Evolutionary conservation across 1,140 invertebrate species (phyloP).

Genomic region (Heliconius himera): DNA sequence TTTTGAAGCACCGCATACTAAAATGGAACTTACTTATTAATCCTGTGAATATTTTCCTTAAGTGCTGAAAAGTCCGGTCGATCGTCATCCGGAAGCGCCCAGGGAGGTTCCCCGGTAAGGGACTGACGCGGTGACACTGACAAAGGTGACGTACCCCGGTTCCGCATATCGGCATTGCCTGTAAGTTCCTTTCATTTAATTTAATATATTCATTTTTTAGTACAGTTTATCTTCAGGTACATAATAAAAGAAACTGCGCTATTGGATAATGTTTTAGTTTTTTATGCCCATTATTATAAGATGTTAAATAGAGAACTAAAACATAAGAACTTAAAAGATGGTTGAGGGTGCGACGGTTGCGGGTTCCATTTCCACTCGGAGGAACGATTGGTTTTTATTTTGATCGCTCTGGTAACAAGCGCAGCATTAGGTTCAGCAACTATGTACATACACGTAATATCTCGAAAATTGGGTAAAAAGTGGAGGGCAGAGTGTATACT

Average conservation of each 20-base stretch:
- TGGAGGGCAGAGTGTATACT: no score
- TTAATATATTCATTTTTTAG: background rate
- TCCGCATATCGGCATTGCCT: constrained; percentile 75
- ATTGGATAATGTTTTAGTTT: background rate
- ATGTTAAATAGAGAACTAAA: no score
- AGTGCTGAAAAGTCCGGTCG: constrained; percentile 94
- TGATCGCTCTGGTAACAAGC: no score
- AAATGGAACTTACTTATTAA: constrained; percentile 88
- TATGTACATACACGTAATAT: no score
- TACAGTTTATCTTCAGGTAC: no score
- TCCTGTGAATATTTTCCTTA: constrained; percentile 91
- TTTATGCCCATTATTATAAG: no score
- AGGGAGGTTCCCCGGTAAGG: constrained; percentile 73
- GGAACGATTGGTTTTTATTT: no score
- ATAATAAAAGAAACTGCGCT: background rate
- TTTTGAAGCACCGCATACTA: background rate
- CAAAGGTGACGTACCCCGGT: constrained; percentile 76
- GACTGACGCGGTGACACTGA: constrained; percentile 78
- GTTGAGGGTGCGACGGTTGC: no score
- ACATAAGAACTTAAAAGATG: no score
- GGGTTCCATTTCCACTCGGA: no score
- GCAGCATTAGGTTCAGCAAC: no score
- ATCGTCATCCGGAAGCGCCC: constrained; percentile 83
- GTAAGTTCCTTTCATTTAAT: constrained; percentile 13
- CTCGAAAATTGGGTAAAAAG: no score